Conservation (phyloP, 2,113 vertebrate genomes). For the Dissostichus mawsoni region DNA sequence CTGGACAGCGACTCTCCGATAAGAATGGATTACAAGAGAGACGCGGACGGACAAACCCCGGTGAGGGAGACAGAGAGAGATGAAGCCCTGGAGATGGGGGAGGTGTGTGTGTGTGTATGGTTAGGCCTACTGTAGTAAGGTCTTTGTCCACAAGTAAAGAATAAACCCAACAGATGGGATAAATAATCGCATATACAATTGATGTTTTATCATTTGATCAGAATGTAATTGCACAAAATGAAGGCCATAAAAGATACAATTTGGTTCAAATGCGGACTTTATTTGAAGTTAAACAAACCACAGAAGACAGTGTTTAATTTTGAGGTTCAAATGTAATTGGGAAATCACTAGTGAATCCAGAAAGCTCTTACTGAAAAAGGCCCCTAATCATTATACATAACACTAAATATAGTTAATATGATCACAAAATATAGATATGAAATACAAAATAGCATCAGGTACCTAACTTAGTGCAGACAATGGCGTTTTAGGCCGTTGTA, state of each 20-base stretch:
- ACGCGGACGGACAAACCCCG: constrained; percentile 73
- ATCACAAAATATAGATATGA: too few species aligned
- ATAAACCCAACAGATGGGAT: not conserved
- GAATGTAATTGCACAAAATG: not conserved
- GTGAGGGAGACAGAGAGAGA: constrained; percentile 69
- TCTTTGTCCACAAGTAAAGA: not conserved
- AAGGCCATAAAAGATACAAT: not conserved
- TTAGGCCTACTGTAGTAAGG: not conserved
- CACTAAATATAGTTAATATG: too few species aligned
- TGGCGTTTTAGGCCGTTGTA: too few species aligned
- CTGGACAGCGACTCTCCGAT: constrained; percentile 84
- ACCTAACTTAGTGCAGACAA: too few species aligned
- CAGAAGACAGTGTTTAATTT: not conserved
- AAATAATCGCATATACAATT: not conserved
- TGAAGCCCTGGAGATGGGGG: constrained; percentile 24
- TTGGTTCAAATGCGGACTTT: not conserved
- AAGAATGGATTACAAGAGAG: constrained; percentile 81
- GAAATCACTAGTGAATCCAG: too few species aligned
- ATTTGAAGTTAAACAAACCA: not conserved
- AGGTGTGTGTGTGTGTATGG: constrained; percentile 17
- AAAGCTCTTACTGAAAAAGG: too few species aligned
- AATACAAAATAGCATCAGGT: too few species aligned
- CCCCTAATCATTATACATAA: too few species aligned
- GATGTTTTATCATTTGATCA: not conserved
- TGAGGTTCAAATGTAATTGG: not conserved